phyloP scores from a whole-genome alignment of 2,797 vertebrate species.

The Miichthys miiuy region DNA sequence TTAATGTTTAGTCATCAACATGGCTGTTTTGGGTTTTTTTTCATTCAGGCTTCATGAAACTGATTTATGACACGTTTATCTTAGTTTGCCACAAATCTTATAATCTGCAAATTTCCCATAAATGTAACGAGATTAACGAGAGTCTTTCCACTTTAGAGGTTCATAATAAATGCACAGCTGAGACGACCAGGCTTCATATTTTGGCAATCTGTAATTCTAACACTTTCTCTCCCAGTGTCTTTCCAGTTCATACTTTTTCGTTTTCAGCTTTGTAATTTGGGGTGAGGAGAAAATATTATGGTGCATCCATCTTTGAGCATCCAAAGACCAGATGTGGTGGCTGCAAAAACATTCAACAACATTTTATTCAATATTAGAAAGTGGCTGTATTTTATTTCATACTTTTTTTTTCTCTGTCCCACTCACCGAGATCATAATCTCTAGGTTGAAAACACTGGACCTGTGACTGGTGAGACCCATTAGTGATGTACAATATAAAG shows the following conservation, averaged over 20 bases:
- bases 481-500: conserved; percentile 10
- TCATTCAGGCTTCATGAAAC: not conserved
- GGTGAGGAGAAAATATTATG: not conserved
- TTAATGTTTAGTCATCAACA: not conserved
- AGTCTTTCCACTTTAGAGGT: no score
- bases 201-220: no score
- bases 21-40: not conserved
- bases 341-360: not conserved
- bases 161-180: no score
- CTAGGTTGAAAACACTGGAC: not conserved
- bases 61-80: not conserved
- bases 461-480: not conserved
- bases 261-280: not conserved
- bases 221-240: not conserved
- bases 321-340: not conserved
- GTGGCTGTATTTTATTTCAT: not conserved
- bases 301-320: not conserved
- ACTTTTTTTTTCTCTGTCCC: not conserved
- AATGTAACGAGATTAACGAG: no score
- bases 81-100: no score
- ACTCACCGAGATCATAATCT: not conserved
- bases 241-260: not conserved
- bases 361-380: not conserved
- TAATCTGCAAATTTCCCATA: no score
- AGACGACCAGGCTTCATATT: no score